Percentiles rank a stretch among this genome's conserved stretches.
phyloP scores from a whole-genome alignment of 2,113 vertebrate species.

The Pachyramphus minor region DNA sequence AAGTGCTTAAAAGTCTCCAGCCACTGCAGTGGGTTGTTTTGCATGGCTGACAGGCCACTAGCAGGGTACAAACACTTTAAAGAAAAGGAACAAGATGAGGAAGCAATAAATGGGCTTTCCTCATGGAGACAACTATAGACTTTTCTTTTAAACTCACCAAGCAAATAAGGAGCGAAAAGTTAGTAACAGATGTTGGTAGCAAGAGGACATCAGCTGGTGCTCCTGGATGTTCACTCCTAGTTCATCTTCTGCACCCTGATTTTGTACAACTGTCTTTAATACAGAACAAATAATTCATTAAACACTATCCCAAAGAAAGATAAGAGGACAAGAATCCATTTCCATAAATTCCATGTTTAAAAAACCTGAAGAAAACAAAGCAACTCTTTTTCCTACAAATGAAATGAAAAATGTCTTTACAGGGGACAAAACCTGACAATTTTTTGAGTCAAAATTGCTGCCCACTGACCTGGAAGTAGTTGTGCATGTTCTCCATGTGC shows the following conservation, averaged over 20 bases:
- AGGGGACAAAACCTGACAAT: not conserved
- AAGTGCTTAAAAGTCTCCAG: not conserved
- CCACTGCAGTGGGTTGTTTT: not conserved
- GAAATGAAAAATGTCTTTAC: not conserved
- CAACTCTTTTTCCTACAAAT: not conserved
- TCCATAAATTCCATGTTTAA: not conserved
- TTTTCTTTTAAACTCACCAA: slow-evolving; percentile 81
- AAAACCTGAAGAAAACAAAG: not conserved
- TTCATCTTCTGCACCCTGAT: slow-evolving; percentile 73
- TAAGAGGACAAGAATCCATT: not conserved
- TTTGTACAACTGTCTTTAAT: slow-evolving; percentile 75
- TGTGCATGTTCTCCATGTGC: slow-evolving; percentile 95
- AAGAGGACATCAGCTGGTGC: slow-evolving; percentile 81
- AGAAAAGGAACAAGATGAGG: not conserved
- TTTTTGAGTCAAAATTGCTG: not conserved
- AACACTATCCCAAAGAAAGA: not conserved
- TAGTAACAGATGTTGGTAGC: slow-evolving; percentile 86
- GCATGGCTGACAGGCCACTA: not conserved
- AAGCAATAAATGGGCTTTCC: not conserved
- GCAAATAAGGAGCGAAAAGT: slow-evolving; percentile 82
- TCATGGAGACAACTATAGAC: not conserved
- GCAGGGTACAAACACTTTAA: not conserved
- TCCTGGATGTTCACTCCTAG: slow-evolving; percentile 75
- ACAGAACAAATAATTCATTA: not conserved
- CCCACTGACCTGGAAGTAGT: slow-evolving; percentile 88